These are phyloP conservation scores for Tromatobia lineatoria DNA, from an alignment of 2,888 invertebrate genomes.

Conservation along the genomic window DNA sequence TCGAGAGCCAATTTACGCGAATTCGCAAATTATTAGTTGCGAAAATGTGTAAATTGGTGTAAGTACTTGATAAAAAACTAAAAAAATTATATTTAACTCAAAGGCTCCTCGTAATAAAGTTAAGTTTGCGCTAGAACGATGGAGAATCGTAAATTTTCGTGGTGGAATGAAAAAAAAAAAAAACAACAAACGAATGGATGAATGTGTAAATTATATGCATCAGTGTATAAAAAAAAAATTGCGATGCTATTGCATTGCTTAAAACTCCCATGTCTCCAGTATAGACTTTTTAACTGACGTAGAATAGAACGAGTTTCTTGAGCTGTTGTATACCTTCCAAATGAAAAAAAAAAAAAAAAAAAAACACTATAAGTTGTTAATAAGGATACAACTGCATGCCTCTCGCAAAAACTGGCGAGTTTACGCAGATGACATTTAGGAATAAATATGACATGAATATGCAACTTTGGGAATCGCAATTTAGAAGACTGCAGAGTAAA, in stretches of 20 bases:
- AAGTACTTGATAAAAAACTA: background rate
- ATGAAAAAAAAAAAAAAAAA: slow-evolving; percentile 4
- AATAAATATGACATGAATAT: slow-evolving; percentile 22
- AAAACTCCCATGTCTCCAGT: slow-evolving; percentile 4
- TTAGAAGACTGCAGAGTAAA: slow-evolving; percentile 32
- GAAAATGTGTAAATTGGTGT: slow-evolving; percentile 14
- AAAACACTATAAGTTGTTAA: slow-evolving; percentile 5
- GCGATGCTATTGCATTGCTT: slow-evolving; percentile 47
- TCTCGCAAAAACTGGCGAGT: slow-evolving; percentile 20
- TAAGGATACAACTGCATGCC: background rate
- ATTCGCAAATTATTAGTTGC: slow-evolving; percentile 8
- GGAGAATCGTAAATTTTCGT: background rate
- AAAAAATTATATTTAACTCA: slow-evolving; percentile 1
- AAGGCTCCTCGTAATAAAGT: slow-evolving; percentile 6
- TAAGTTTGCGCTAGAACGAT: background rate
- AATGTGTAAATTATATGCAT: slow-evolving; percentile 18
- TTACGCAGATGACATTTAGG: slow-evolving; percentile 30
- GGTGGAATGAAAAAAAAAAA: background rate
- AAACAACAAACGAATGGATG: background rate
- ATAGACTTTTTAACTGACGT: slow-evolving; percentile 3
- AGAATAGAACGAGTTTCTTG: slow-evolving; percentile 2
- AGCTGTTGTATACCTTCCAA: slow-evolving; percentile 9
- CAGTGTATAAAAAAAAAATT: slow-evolving; percentile 14
- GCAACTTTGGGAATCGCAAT: slow-evolving; percentile 32
- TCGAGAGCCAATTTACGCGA: background rate